Base-by-base conservation (phyloP, 2,888 invertebrate species). In the Tribolium freemani region DNA sequence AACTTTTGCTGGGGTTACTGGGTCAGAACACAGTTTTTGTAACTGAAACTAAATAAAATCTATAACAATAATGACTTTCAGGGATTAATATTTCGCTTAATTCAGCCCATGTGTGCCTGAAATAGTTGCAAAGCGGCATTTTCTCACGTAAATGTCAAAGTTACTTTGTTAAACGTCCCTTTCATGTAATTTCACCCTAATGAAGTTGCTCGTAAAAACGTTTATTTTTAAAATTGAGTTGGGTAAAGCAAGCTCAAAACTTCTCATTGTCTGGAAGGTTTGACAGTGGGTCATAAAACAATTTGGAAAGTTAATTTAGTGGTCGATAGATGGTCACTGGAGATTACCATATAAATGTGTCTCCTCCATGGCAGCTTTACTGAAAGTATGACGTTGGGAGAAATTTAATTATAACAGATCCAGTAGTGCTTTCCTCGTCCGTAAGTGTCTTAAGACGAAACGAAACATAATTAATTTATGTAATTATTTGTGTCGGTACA, bases 391-490 rank as follows among this genome's bases (percentile, higher is more conserved):
- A 53, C 60, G 45, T 63, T 50, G 44, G 8, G 51, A 58, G 66
- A 67, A 67, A 66, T 60, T 67, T 16, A 71, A 66, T 57, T 71
- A 66, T 56, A 66, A 57, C 53, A 58, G 26, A 5, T 38, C 26
- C 57, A 61, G 60, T 60, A 71, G 53, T 67, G 54, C 61, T 68
- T 68, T 45, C 60, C 60, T 60, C 10, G 13, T 11, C 5, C 11
- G 60, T 21, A 48, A n/a, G 30, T 67, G 56, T 69, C 48, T 30
- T 21, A 5, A 38, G 51, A 10, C 60, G 53, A 68, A 53, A 50
- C 26, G 63, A 61, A 73, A 71, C 58, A 69, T 74, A 74, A 74
- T 74, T 74, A 74, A 74, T 74, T 74, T 69, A 72, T 71, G 66
- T 71, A 69, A 71, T 74, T 74, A 74, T 74, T 74, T 74, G 64